Conservation (phyloP, 2,797 vertebrate genomes). For the Mormyrus hasselquistii region DNA sequence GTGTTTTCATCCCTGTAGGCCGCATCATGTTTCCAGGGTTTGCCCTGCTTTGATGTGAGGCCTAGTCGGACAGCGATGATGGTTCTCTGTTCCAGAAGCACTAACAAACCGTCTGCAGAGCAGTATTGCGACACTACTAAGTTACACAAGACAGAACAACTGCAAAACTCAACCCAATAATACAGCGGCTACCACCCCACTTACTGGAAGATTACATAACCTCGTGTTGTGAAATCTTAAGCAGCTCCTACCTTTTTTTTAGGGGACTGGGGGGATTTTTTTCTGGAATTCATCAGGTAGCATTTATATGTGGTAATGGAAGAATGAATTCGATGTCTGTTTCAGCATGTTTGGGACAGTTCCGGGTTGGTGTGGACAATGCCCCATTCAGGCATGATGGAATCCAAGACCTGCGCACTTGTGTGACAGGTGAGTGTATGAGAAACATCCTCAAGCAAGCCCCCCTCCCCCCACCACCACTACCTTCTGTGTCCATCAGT, state of each 20-base stretch:
- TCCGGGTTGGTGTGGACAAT: constrained; percentile 66
- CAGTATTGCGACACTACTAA: background rate
- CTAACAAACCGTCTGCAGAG: background rate
- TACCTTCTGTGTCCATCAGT: background rate
- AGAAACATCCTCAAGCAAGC: background rate
- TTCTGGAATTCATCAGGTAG: background rate
- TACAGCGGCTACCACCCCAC: background rate
- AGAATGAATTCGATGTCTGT: constrained; percentile 24
- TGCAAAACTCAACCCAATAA: background rate
- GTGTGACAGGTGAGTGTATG: constrained; percentile 69
- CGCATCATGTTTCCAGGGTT: background rate
- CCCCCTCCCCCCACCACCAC: background rate
- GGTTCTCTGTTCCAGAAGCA: background rate
- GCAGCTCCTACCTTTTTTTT: background rate
- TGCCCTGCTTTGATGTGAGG: background rate
- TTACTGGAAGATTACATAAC: constrained; percentile 2
- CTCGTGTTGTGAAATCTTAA: background rate
- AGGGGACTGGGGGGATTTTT: background rate
- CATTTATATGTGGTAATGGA: background rate
- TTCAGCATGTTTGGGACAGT: constrained; percentile 76
- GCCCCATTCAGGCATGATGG: constrained; percentile 38
- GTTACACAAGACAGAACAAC: constrained; percentile 8
- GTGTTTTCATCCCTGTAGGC: background rate
- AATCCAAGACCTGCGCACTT: constrained; percentile 72
- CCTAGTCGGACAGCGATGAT: background rate